Evolutionary conservation across 2,113 vertebrate genomes (phyloP).

Genomic region (Atherinomorus stipes): DNA sequence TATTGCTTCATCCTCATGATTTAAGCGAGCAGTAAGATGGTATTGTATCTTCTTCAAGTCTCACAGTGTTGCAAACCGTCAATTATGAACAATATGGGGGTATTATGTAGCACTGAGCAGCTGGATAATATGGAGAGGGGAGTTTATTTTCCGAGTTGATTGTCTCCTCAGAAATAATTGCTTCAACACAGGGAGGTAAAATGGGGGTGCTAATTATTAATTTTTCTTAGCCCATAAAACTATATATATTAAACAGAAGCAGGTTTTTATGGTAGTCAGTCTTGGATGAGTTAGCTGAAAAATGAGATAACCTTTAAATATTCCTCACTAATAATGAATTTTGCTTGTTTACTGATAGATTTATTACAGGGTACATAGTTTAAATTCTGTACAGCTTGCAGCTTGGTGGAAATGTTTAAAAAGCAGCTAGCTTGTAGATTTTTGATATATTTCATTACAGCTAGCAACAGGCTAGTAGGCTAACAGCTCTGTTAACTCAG

Average conservation of each 20-base stretch:
- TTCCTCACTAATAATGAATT: no score
- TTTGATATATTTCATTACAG: neutral
- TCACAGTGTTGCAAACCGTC: conserved; percentile 40
- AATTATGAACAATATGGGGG: conserved; percentile 63
- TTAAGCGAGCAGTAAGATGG: conserved; percentile 25
- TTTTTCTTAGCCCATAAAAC: neutral
- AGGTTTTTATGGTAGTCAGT: neutral
- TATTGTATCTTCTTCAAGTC: conserved; percentile 24
- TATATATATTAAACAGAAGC: neutral
- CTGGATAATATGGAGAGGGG: conserved; percentile 16
- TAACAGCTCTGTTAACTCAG: neutral
- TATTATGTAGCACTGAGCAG: conserved; percentile 48
- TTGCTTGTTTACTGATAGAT: no score
- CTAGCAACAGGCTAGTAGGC: no score
- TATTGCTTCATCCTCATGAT: conserved; percentile 21
- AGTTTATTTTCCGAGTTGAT: conserved; percentile 43
- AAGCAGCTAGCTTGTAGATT: neutral
- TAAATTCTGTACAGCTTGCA: no score
- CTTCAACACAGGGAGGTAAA: conserved; percentile 14
- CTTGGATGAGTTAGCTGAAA: neutral
- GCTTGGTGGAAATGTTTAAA: no score
- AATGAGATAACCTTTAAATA: neutral
- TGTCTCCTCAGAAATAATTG: conserved; percentile 24
- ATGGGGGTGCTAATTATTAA: conserved; percentile 4
- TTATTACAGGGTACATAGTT: no score